Evolutionary conservation across 2,888 invertebrate species (phyloP).

Genomic region (Philhelius pedissequus): DNA sequence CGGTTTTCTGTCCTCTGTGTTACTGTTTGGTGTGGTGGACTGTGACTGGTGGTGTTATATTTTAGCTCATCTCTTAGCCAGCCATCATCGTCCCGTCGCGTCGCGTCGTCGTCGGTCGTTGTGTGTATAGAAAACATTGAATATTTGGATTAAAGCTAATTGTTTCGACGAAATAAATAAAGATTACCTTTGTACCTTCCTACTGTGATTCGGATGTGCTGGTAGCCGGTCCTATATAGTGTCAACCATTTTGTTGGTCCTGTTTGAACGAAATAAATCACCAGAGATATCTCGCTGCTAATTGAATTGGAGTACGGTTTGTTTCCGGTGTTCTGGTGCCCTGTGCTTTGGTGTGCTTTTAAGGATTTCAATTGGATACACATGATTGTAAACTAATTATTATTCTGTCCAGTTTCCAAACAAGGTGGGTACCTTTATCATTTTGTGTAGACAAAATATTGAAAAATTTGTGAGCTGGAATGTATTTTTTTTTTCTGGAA

Average conservation of each 20-base stretch:
- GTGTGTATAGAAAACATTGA: not conserved
- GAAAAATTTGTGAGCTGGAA: slow-evolving; percentile 41
- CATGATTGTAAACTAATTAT: not conserved
- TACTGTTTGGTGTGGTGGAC: slow-evolving; percentile 2
- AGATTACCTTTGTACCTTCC: no score
- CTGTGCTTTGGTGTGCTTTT: not conserved
- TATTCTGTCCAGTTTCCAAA: slow-evolving; percentile 6
- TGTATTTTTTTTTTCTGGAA: not conserved
- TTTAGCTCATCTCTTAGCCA: slow-evolving; percentile 12
- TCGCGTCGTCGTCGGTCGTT: no score
- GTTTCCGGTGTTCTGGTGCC: not conserved
- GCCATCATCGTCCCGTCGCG: no score
- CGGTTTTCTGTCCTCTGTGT: slow-evolving; percentile 25
- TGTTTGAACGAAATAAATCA: slow-evolving; percentile 11
- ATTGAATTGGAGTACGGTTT: slow-evolving; percentile 33
- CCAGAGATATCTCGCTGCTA: not conserved
- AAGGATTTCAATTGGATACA: slow-evolving; percentile 39
- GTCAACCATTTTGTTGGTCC: not conserved
- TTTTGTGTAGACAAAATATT: not conserved
- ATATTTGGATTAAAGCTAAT: slow-evolving; percentile 33
- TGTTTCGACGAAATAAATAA: slow-evolving; percentile 14
- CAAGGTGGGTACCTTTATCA: slow-evolving; percentile 35
- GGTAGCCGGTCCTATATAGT: not conserved
- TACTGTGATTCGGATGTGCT: slow-evolving; percentile 31
- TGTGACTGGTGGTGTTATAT: no score